Evolutionary conservation across 2,888 invertebrate genomes (phyloP).

Genomic region (Epinotia demarniana): DNA sequence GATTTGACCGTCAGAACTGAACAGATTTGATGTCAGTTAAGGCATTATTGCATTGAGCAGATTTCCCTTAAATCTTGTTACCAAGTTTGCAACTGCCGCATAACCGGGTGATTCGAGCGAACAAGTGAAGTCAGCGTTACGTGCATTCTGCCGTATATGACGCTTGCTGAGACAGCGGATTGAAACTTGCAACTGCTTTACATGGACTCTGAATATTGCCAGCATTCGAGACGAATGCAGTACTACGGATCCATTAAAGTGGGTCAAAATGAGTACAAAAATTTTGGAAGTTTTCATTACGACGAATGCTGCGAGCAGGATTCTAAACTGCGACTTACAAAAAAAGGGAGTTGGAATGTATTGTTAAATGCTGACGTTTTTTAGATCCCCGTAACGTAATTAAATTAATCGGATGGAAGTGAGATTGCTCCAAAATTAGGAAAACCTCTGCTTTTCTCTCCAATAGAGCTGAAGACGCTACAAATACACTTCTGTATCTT

Average conservation of each 20-base stretch:
- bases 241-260: no score
- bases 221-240: neutral
- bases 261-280: no score
- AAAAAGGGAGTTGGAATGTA: no score
- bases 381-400: no score
- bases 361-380: no score
- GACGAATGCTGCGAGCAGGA: no score
- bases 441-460: neutral
- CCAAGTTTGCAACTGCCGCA: constrained; percentile 21
- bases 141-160: constrained; percentile 25
- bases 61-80: constrained; percentile 20
- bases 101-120: constrained; percentile 17
- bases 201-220: neutral
- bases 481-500: neutral
- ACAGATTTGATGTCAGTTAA: constrained; percentile 1
- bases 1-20: neutral
- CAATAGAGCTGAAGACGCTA: neutral
- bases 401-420: neutral
- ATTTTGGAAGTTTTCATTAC: no score
- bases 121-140: constrained; percentile 20
- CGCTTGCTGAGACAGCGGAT: neutral
- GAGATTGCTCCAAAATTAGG: no score
- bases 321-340: no score
- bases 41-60: neutral
- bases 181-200: neutral